Evolutionary conservation across 1,140 invertebrate genomes (phyloP).

Genomic region (Octopus sinensis): DNA sequence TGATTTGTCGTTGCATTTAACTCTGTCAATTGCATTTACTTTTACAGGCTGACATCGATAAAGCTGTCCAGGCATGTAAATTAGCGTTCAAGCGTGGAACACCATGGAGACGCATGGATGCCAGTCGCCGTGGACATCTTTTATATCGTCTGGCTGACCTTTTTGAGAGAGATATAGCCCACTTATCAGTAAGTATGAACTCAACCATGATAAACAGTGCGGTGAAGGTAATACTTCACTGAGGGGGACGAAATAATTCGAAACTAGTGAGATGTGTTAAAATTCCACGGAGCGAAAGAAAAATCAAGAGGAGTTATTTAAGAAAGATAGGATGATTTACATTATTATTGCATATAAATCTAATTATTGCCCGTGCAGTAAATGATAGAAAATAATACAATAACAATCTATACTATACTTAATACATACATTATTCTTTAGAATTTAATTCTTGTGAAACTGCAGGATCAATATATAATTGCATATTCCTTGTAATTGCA

Average conservation of each 20-base stretch:
- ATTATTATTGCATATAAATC: too few relatives aligned
- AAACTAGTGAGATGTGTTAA: background rate
- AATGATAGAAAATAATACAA: too few relatives aligned
- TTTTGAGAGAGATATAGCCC: slow-evolving; percentile 69
- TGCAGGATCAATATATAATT: too few relatives aligned
- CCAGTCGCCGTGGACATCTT: slow-evolving; percentile 76
- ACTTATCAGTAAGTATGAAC: slow-evolving; percentile 64
- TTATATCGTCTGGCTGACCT: slow-evolving; percentile 77
- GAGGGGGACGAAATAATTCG: background rate
- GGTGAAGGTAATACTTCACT: background rate
- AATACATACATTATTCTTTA: too few relatives aligned
- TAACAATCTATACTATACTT: too few relatives aligned
- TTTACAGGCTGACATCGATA: slow-evolving; percentile 42
- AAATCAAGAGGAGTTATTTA: too few relatives aligned
- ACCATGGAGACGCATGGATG: slow-evolving; percentile 87
- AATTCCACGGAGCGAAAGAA: background rate
- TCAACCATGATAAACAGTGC: background rate
- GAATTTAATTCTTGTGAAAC: too few relatives aligned
- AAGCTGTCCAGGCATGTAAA: slow-evolving; percentile 79
- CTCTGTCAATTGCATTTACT: too few relatives aligned
- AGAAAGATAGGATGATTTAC: too few relatives aligned
- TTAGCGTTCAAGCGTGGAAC: slow-evolving; percentile 64
- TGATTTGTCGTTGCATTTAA: too few relatives aligned
- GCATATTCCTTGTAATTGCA: too few relatives aligned
- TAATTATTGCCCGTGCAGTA: too few relatives aligned